Percentiles rank a stretch among this genome's conserved stretches.
These are phyloP conservation scores for Acromyrmex echinatior DNA, from an alignment of 1,140 invertebrate species.

Conservation along the genomic window DNA sequence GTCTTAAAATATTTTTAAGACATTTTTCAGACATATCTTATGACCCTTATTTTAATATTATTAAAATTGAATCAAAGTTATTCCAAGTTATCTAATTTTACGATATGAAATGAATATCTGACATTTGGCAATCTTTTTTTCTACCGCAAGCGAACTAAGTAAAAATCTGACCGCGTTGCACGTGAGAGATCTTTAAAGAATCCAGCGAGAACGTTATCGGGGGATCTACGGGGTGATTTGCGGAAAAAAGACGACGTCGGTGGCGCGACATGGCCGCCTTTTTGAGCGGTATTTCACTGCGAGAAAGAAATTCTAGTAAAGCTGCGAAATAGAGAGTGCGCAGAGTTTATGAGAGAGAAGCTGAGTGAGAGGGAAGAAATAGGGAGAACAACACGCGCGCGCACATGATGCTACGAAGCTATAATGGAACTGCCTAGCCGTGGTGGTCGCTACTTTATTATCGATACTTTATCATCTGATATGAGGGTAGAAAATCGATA, in stretches of 20 bases:
- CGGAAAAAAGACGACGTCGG: conserved; percentile 22
- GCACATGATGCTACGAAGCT: neutral
- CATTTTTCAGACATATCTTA: no score
- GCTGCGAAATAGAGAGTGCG: conserved; percentile 37
- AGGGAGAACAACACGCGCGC: conserved; percentile 8
- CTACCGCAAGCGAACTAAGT: neutral
- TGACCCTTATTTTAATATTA: no score
- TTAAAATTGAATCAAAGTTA: no score
- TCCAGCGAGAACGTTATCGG: conserved; percentile 46
- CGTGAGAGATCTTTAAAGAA: conserved; percentile 65
- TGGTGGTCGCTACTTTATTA: conserved; percentile 50
- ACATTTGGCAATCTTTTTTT: neutral
- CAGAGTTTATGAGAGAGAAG: conserved; percentile 17
- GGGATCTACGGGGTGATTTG: conserved; percentile 53
- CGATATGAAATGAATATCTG: neutral
- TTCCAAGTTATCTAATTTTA: no score
- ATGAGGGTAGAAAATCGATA: conserved; percentile 28
- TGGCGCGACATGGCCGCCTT: conserved; percentile 31
- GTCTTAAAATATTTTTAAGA: no score
- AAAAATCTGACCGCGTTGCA: conserved; percentile 22
- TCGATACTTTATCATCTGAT: conserved; percentile 57
- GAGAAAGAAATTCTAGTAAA: conserved; percentile 48
- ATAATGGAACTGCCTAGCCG: conserved; percentile 42
- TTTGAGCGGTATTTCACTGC: conserved; percentile 49
- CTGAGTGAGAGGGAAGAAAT: neutral